A percentile compares a stretch with the other conserved stretches of the same genome.
Conservation (phyloP, 2,888 invertebrate species). For the Callimorpha dominula region DNA sequence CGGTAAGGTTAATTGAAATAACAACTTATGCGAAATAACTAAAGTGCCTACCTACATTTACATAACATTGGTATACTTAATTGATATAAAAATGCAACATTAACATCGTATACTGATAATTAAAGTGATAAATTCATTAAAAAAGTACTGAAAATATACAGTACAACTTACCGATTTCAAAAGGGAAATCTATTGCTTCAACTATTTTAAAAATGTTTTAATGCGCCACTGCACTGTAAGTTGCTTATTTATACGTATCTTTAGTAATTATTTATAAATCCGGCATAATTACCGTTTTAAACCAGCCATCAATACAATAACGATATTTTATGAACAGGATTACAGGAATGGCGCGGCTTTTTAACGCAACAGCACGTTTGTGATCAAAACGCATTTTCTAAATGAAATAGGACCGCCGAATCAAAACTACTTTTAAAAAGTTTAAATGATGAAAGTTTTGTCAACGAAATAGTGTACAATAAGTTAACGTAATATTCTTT, state of each 20-base stretch:
- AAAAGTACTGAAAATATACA: not conserved
- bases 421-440: not conserved
- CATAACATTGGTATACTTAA: not conserved
- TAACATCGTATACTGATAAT: not conserved
- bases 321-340: conserved; percentile 12
- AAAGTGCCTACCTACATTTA: not conserved
- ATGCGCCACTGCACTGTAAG: not conserved
- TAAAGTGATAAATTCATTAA: not conserved
- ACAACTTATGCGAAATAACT: not conserved
- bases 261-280: conserved; percentile 5
- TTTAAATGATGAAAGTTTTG: not conserved
- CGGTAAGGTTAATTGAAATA: not conserved
- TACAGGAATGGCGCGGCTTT: conserved; percentile 45
- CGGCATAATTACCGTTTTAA: conserved; percentile 6
- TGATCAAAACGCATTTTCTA: not conserved
- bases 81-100: not conserved
- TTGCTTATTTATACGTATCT: not conserved
- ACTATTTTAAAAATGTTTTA: not conserved
- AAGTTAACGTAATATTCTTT: not conserved
- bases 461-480: no score
- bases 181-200: not conserved
- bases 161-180: not conserved
- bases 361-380: conserved; percentile 19
- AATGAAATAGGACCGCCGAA: not conserved
- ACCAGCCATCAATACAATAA: not conserved